These are phyloP conservation scores for Falco concolor DNA, from an alignment of 2,797 vertebrate species.

Conservation along the genomic window DNA sequence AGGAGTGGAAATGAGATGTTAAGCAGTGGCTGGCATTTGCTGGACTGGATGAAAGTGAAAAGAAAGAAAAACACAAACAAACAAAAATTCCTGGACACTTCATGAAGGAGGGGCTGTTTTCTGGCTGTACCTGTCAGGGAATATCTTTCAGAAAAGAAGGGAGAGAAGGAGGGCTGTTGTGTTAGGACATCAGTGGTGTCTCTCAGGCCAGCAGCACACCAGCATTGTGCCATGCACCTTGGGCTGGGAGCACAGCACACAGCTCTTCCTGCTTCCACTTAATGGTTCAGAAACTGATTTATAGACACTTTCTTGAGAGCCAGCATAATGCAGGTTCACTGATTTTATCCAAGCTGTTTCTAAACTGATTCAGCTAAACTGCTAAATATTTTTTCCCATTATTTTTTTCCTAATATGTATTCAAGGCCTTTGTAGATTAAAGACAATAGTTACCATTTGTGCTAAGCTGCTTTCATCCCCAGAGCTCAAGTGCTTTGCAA, in stretches of 20 bases:
- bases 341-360: not conserved
- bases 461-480: not conserved
- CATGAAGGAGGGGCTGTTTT: not conserved
- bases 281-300: not conserved
- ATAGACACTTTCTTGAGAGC: not conserved
- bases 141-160: not conserved
- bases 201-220: not conserved
- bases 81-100: not conserved
- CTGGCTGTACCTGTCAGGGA: not conserved
- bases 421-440: not conserved
- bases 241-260: not conserved
- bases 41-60: not conserved
- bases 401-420: not conserved
- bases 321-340: not conserved
- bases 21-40: not conserved
- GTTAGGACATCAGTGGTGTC: not conserved
- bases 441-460: not conserved
- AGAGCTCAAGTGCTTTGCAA: not conserved
- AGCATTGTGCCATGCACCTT: fast-evolving
- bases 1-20: not conserved
- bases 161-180: not conserved
- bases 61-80: not conserved
- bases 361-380: not conserved
- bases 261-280: not conserved
- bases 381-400: not conserved